Base-by-base conservation (phyloP, 2,113 vertebrate genomes). In the Leucopsar rothschildi region DNA sequence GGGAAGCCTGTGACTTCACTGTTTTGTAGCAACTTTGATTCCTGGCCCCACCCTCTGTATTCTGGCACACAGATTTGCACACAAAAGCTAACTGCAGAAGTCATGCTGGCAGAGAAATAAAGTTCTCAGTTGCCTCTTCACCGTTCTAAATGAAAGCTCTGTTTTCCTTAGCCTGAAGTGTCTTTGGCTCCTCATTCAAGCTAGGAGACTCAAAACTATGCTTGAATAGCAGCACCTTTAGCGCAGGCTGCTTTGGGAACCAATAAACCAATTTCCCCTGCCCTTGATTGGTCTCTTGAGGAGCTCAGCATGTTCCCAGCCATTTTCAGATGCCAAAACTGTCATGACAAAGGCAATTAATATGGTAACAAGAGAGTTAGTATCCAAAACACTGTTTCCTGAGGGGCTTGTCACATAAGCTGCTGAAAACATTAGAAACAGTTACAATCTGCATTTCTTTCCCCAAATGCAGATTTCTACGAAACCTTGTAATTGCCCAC, bases 321-420 rank as follows among this genome's bases (percentile, higher is more conserved):
- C 97, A 98, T 97, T 98, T 98, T 95, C 95, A 97, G 96, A 96
- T 96, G 90, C 97, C 97, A 98, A 96, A 97, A 97, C 98, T 98
- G 98, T 98, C 98, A 97, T 91, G 96, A 97, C 97, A 97, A 97
- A 98, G 95, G 96, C 98, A 98, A 98, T 98, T 98, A 98, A 98
- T 98, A 98, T 96, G 97, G 95, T 98, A 98, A 98, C 98, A 96
- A 98, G 97, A 97, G 91, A 97, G 95, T 96, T 98, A 98, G 96
- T 92, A 86, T 98, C 94, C 97, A 98, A 97, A 97, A 97, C 96
- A 90, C 91, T 97, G 90, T 97, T 97, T 98, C 97, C 98, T 97
- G 90, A 97, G 97, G 98, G 97, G 97, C 75, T 98, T 98, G 97
- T 97, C 98, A 97, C 95, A 97, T 96, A 97, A 96, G 96, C 97